Base-by-base conservation (phyloP, 2,797 vertebrate species). In the Salmo trutta region DNA sequence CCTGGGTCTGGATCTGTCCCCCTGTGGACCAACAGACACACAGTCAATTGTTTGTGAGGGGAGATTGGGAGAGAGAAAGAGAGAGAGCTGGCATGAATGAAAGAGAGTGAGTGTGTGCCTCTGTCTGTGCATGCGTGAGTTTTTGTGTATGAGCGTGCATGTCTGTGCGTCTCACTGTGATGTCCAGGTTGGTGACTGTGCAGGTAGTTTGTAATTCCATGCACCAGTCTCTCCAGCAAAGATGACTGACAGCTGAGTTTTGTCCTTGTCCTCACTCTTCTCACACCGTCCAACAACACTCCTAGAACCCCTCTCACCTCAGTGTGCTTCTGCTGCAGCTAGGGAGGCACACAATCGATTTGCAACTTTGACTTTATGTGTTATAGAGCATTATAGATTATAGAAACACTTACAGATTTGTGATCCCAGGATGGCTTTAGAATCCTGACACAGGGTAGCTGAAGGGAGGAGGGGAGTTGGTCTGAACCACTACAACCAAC, bases 291-390 rank as follows among this genome's bases (percentile, higher is more conserved):
- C 0, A 52, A 17, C 51, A 93, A 77, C 64, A 75, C 5, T 24
- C 3, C 69, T 51, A 94, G 75, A 52, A 83, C 64, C 5, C 33
- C 71, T 17, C 54, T 4, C 6, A 93, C 83, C 15, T 91, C 89
- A 3, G 77, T 72, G 52, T 0, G 66, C 79, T 90, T 93, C 77
- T 89, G 80, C 83, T 86, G 85, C 14, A 88, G 69, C 93, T 94
- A 69, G 1, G 36, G 36, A 27, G 56, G 36, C 24, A 52, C 31
- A 75, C 36, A 51, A 24, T 16, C 3, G 5, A 27, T 7, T 24
- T 47, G 54, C 21, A 47, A 54, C 47, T 78, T 10, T 67, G 19
- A 41, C 41, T 10, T 10, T 56, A 29, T 21, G 71, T 64, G 21
- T 52, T 36, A 52, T 12, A 53, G 54, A 64, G 33, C 33, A 15